Conservation (phyloP, 2,888 invertebrate species). For the Drosophila limbata region DNA sequence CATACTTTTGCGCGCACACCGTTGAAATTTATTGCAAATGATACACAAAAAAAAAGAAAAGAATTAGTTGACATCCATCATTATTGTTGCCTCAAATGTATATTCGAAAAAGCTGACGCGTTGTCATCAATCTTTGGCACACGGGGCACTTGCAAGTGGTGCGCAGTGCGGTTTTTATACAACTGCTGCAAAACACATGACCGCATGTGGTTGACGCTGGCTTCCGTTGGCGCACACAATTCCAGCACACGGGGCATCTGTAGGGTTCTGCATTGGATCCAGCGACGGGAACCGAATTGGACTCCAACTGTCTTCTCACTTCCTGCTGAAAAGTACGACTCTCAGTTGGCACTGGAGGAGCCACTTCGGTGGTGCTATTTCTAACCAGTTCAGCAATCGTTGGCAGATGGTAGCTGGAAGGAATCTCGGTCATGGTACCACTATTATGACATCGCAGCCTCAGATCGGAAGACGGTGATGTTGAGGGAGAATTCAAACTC, state of each 20-base stretch:
- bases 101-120: constrained; percentile 35
- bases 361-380: neutral
- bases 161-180: constrained; percentile 47
- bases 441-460: neutral
- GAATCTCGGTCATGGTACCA: constrained; percentile 2
- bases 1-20: constrained; percentile 30
- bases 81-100: constrained; percentile 38
- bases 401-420: constrained; percentile 3
- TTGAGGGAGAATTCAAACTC: neutral
- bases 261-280: constrained; percentile 22
- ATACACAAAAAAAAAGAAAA: neutral
- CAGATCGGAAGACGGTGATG: neutral
- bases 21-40: constrained; percentile 12
- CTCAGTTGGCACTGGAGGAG: neutral
- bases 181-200: constrained; percentile 57
- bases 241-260: constrained; percentile 54
- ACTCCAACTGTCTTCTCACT: neutral
- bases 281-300: neutral
- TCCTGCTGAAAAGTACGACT: neutral
- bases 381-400: constrained; percentile 5
- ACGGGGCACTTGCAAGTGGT: constrained; percentile 51
- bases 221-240: constrained; percentile 32
- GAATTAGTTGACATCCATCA: neutral
- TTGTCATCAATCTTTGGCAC: constrained; percentile 42
- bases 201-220: constrained; percentile 58